Evolutionary conservation across 2,113 vertebrate species (phyloP), one percentile per base, ranked within the genome.

Genomic region (Aptenodytes forsteri): DNA sequence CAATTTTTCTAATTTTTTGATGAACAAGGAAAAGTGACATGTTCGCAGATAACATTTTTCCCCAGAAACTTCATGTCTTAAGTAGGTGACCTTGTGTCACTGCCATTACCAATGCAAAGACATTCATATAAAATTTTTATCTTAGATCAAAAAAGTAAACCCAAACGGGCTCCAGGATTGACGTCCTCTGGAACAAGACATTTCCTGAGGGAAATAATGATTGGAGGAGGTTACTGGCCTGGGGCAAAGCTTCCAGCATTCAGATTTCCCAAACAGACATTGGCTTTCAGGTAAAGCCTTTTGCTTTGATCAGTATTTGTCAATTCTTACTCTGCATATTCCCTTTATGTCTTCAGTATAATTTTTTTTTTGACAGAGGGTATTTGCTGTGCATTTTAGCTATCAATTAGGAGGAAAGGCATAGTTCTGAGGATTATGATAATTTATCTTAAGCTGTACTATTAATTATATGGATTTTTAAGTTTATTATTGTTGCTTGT

Each of bases 201-300:
- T 94, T 97, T 94, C 87, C 65, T 89, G n/a, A 93, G 76, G 20
- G 36, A 95, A 93, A 71, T 84, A 83, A 91, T 67, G 47, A 76
- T 29, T 96, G n/a, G 70, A 77, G 64, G 46, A 91, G 29, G 71
- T 58, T 86, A 83, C 42, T 92, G 72, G 66, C 91, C 78, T 91
- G 32, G 38, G 69, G 58, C 52, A 97, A 83, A 94, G 21, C 59
- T 94, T 94, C 34, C 46, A 84, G 67, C 6, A 15, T 84, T 82
- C 56, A 54, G 2, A 47, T 89, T 96, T 89, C 36, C 13, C 38
- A 72, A 23, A 22, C 30, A 78, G 56, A 36, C 54, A 79, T 77
- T 3, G 13, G 9, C 59, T 94, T 75, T 27, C 62, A 87, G 59
- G 32, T 67, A 55, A 88, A 91, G 44, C 14, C 22, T 92, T 82